A percentile compares a stretch with the other conserved stretches of the same genome.
Conservation (phyloP, 2,888 invertebrate species). For the Epsilonema sp. region DNA sequence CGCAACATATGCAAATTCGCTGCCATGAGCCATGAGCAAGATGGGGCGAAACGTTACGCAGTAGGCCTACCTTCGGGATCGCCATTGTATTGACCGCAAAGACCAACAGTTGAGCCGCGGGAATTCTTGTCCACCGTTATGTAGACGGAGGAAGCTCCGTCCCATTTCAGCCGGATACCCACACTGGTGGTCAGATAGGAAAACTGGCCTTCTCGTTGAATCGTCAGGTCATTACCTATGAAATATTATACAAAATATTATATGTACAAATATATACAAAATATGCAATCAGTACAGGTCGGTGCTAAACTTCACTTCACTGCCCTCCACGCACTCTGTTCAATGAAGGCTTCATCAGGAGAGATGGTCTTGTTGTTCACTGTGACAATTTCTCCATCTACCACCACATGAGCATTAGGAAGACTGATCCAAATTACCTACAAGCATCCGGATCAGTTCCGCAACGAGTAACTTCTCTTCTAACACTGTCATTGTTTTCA, state of each 20-base stretch:
- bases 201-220: conserved; percentile 8
- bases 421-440: neutral
- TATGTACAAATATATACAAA: no score
- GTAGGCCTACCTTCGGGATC: conserved; percentile 5
- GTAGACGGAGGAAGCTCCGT: conserved; percentile 1
- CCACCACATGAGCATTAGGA: neutral
- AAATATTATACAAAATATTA: no score
- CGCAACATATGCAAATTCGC: neutral
- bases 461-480: neutral
- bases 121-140: conserved; percentile 6
- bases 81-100: conserved; percentile 9
- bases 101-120: conserved; percentile 1
- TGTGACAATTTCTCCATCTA: neutral
- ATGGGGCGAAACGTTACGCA: no score
- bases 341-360: neutral
- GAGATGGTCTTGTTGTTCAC: neutral
- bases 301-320: no score
- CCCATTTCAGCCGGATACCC: conserved; percentile 10
- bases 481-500: no score
- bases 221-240: conserved; percentile 7
- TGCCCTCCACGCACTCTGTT: no score
- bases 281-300: no score
- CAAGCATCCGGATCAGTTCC: neutral
- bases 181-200: conserved; percentile 5
- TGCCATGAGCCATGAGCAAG: no score